Evolutionary conservation across 2,888 invertebrate genomes (phyloP).

Genomic region (Conistra vaccinii): DNA sequence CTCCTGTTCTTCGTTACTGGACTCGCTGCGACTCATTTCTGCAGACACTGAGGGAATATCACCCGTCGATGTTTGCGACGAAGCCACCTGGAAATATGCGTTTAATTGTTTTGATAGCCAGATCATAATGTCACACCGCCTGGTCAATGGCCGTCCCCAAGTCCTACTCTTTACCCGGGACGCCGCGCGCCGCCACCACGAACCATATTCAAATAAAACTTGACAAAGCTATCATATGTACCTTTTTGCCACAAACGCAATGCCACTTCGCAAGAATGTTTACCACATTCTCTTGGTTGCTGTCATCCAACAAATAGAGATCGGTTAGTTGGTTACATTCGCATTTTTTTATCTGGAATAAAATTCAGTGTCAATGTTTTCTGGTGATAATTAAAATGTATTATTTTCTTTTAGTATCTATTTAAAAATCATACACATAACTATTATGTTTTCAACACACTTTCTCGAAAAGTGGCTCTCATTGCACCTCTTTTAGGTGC

Average conservation of each 20-base stretch:
- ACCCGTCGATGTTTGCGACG: conserved; percentile 85
- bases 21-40: conserved; percentile 70
- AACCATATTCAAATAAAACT: not conserved
- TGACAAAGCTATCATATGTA: conserved; percentile 46
- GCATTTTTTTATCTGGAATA: conserved; percentile 85
- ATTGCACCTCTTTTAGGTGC: too few species aligned
- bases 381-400: too few species aligned
- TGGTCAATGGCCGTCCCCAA: not conserved
- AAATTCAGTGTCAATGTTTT: not conserved
- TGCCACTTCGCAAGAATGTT: conserved; percentile 87
- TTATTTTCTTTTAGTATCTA: too few species aligned
- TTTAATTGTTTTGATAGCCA: not conserved
- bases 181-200: too few species aligned
- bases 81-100: conserved; percentile 74
- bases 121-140: too few species aligned
- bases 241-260: conserved; percentile 86
- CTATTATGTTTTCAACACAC: too few species aligned
- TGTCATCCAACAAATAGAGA: conserved; percentile 82
- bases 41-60: conserved; percentile 77
- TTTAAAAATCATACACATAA: too few species aligned
- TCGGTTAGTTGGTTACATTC: conserved; percentile 86
- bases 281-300: conserved; percentile 84
- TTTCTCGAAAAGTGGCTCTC: too few species aligned
- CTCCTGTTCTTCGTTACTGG: conserved; percentile 70
- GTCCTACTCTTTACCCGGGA: not conserved